Evolutionary conservation across 2,888 invertebrate species (phyloP).

Genomic region (Drosophila birchii): DNA sequence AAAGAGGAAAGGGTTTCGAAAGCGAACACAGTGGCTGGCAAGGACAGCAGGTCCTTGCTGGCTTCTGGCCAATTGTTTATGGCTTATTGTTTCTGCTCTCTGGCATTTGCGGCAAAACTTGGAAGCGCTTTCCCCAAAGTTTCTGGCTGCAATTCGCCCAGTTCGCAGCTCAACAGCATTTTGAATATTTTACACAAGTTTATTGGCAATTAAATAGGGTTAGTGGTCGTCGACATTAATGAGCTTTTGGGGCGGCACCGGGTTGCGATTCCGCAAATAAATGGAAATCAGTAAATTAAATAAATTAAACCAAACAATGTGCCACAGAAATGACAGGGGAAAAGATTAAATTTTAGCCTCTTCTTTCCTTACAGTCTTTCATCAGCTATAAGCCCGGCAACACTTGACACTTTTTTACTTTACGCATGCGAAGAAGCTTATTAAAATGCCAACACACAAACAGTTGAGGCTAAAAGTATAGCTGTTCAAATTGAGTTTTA

Average conservation of each 20-base stretch:
- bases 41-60: conserved; percentile 40
- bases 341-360: conserved; percentile 5
- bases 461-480: conserved; percentile 6
- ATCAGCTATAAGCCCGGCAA: conserved; percentile 22
- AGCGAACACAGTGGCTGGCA: conserved; percentile 10
- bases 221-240: conserved; percentile 56
- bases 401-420: conserved; percentile 35
- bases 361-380: conserved; percentile 2
- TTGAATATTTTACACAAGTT: conserved; percentile 66
- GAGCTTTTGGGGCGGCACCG: conserved; percentile 37
- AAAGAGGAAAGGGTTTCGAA: background rate
- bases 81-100: conserved; percentile 52
- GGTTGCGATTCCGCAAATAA: background rate
- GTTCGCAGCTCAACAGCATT: conserved; percentile 43
- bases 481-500: background rate
- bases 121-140: conserved; percentile 30
- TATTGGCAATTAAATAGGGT: conserved; percentile 60
- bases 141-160: conserved; percentile 8
- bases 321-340: background rate
- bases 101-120: conserved; percentile 26
- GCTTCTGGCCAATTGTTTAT: conserved; percentile 63
- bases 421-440: conserved; percentile 43
- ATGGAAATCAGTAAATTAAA: background rate
- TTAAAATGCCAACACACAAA: conserved; percentile 47
- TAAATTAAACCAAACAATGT: background rate